phyloP scores from a whole-genome alignment of 2,888 invertebrate genomes.

The Schizotus pectinicornis region DNA sequence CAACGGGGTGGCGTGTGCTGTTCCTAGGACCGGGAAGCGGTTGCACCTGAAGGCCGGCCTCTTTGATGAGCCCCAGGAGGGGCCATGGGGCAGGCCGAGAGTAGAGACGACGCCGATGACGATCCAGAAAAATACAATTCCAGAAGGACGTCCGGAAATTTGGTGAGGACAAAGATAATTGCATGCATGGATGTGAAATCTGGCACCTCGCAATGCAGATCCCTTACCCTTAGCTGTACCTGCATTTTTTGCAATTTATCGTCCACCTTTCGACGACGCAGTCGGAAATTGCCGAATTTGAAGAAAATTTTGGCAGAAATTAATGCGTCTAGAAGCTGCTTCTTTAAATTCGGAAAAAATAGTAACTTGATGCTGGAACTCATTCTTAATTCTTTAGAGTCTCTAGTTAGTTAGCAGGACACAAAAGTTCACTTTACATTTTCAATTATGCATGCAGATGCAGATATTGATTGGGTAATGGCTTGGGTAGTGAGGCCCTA shows the following conservation, averaged over 20 bases:
- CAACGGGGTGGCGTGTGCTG: conserved; percentile 14
- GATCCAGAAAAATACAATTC: conserved; percentile 61
- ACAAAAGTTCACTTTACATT: too few relatives aligned
- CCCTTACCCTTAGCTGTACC: conserved; percentile 5
- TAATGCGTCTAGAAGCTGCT: too few relatives aligned
- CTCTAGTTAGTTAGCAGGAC: too few relatives aligned
- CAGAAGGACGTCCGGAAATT: conserved; percentile 60
- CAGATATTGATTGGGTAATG: too few relatives aligned
- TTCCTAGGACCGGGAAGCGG: conserved; percentile 10
- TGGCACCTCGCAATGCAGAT: background rate
- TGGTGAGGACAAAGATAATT: conserved; percentile 56
- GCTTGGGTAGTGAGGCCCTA: too few relatives aligned
- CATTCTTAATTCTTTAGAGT: too few relatives aligned
- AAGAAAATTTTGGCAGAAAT: too few relatives aligned
- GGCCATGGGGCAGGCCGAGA: conserved; percentile 65
- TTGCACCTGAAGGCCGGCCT: conserved; percentile 23
- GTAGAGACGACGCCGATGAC: conserved; percentile 60
- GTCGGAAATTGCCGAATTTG: too few relatives aligned
- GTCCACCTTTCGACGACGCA: too few relatives aligned
- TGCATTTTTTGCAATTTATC: conserved; percentile 2
- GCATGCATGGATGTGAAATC: background rate
- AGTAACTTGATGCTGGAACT: too few relatives aligned
- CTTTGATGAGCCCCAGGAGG: conserved; percentile 61
- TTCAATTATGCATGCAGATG: too few relatives aligned
- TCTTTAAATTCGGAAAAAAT: too few relatives aligned